phyloP scores from a whole-genome alignment of 2,797 vertebrate species.

The Paramormyrops hopkinsi region DNA sequence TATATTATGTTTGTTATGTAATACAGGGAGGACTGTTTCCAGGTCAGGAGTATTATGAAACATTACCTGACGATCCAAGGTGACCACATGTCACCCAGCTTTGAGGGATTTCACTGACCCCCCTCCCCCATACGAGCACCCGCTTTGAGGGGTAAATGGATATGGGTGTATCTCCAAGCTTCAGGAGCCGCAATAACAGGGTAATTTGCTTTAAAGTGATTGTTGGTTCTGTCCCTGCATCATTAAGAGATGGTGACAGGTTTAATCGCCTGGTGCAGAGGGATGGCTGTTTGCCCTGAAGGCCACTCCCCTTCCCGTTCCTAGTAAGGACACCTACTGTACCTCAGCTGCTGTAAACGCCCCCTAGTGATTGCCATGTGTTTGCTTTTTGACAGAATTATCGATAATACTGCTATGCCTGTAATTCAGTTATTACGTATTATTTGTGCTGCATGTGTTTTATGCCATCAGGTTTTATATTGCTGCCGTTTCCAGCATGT shows the following conservation, averaged over 20 bases:
- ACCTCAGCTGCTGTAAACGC: neutral
- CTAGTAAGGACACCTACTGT: neutral
- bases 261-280: neutral
- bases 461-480: neutral
- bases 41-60: neutral
- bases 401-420: neutral
- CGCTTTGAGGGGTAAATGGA: neutral
- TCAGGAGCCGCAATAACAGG: neutral
- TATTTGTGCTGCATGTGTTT: neutral
- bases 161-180: neutral
- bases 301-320: neutral
- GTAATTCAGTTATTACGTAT: neutral
- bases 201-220: conserved; percentile 3
- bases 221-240: neutral
- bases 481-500: neutral
- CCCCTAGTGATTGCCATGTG: neutral
- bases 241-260: neutral
- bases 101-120: neutral
- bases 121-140: neutral
- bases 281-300: neutral
- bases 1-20: neutral
- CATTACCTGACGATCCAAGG: neutral
- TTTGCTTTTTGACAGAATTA: neutral
- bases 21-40: neutral
- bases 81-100: neutral